Base-by-base conservation (phyloP, 35 echinoderm and acorn worm species). In the Chiridota heheva region DNA sequence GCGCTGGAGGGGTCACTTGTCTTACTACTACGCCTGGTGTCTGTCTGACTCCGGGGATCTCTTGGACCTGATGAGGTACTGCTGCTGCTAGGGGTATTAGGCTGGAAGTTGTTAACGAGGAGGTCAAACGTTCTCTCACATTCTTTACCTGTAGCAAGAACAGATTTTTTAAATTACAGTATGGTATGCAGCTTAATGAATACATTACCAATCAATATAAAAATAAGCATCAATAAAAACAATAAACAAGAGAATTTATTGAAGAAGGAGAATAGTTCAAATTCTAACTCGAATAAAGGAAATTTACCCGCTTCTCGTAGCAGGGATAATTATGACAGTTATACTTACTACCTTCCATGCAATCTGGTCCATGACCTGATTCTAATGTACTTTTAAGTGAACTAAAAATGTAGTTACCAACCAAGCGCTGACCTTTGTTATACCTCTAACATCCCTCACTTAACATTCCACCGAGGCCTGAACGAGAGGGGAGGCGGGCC, bases 51-150 rank as follows among this genome's bases (percentile, higher is more conserved):
- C 7, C 93, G 65, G 1, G 95, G 95, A 77, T 98, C 95, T 6
- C 85, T 53, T 27, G 89, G 95, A 30, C 78, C 86, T 35, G 89
- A 83, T 28, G 71, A 78, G 22, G 65, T 68, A 44, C 88, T 91
- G 56, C 80, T 87, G 1, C 48, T 18, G 32, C 69, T 31, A 30
- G 95, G 89, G 22, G 95, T 91, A 53, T 67, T 91, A 15, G 73
- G 70, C 27, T 88, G 85, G 55, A 84, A 89, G 81, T 84, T 75
- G 58, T 58, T 88, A 2, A 80, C 76, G 20, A 98, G 89, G 30
- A 84, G 92, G 13, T 98, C 89, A 86, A 59, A 98, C 27, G 90
- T 98, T 58, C 89, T 39, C 48, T 98, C 84, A 55, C 89, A 98
- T 69, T 98, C 89, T 78, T 84, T 92, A 0, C 89, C 89, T 98